Percentiles rank a stretch among this genome's conserved stretches.
These are phyloP conservation scores for Pseudochaenichthys georgianus DNA, from an alignment of 2,797 vertebrate genomes.

Conservation along the genomic window DNA sequence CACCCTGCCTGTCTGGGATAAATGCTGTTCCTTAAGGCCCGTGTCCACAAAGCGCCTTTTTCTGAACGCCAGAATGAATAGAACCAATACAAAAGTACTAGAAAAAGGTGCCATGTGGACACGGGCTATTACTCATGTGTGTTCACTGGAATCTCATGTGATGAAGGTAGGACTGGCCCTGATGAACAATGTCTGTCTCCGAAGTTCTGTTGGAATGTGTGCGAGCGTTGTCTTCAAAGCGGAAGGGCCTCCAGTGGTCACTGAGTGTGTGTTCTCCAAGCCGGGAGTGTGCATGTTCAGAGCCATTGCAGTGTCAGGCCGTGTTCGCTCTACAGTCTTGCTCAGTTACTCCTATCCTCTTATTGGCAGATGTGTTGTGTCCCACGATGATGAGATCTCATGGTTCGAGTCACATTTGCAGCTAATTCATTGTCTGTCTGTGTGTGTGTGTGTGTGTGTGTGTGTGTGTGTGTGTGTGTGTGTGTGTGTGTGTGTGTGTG, in stretches of 20 bases:
- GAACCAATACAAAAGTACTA: too few relatives aligned
- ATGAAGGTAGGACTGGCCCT: not conserved
- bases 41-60: too few relatives aligned
- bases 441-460: slow-evolving; percentile 59
- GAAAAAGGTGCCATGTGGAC: too few relatives aligned
- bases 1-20: too few relatives aligned
- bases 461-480: too few relatives aligned
- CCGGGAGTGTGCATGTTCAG: slow-evolving; percentile 37
- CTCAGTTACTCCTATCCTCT: slow-evolving; percentile 2
- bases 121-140: too few relatives aligned
- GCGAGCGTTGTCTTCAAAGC: not conserved
- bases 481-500: too few relatives aligned
- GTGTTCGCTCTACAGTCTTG: slow-evolving; percentile 35
- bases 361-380: slow-evolving; percentile 20
- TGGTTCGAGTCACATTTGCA: not conserved
- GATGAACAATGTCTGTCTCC: not conserved
- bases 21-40: too few relatives aligned
- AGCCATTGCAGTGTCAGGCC: slow-evolving; percentile 18
- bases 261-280: slow-evolving; percentile 8
- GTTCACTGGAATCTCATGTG: not conserved
- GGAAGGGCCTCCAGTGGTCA: slow-evolving; percentile 24
- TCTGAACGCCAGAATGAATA: too few relatives aligned
- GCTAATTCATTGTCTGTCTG: not conserved
- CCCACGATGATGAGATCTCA: slow-evolving; percentile 2
- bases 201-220: slow-evolving; percentile 9